phyloP scores from a whole-genome alignment of 2,888 invertebrate genomes.

The Hofmannophila pseudospretella region DNA sequence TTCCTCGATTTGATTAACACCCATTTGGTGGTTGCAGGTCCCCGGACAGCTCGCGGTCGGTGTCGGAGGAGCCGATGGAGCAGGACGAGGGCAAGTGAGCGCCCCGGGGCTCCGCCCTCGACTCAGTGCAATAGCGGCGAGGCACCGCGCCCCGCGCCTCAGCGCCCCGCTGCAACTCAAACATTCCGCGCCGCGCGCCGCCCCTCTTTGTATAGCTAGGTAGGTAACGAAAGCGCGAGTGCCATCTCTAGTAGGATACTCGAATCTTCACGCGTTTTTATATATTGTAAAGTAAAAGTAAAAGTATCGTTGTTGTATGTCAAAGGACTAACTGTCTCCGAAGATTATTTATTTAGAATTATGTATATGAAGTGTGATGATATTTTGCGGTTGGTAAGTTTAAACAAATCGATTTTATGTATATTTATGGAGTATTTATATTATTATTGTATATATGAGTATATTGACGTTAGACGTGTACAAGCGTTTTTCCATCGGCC shows the following conservation, averaged over 20 bases:
- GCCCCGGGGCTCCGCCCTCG: not conserved
- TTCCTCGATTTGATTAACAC: no score
- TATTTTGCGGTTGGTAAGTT: conserved; percentile 17
- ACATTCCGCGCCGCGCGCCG: conserved; percentile 10
- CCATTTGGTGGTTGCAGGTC: conserved; percentile 73
- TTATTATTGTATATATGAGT: conserved; percentile 5
- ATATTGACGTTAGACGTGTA: conserved; percentile 2
- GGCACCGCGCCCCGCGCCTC: conserved; percentile 12
- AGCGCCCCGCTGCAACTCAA: conserved; percentile 3
- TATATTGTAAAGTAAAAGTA: not conserved
- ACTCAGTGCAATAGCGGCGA: not conserved
- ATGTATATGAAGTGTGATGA: conserved; percentile 12
- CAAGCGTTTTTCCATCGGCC: not conserved
- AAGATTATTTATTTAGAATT: conserved; percentile 17
- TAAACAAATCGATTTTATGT: conserved; percentile 16
- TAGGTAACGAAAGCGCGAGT: conserved; percentile 5
- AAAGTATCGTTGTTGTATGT: conserved; percentile 9
- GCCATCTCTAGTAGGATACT: conserved; percentile 7
- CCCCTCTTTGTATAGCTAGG: conserved; percentile 5
- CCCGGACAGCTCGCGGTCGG: conserved; percentile 82
- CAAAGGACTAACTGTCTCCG: conserved; percentile 6
- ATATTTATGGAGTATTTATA: conserved; percentile 16
- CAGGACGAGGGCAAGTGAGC: conserved; percentile 87
- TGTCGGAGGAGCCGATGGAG: conserved; percentile 89
- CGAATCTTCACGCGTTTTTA: conserved; percentile 14